phyloP scores from a whole-genome alignment of 2,113 vertebrate species.

The Stegastes partitus region DNA sequence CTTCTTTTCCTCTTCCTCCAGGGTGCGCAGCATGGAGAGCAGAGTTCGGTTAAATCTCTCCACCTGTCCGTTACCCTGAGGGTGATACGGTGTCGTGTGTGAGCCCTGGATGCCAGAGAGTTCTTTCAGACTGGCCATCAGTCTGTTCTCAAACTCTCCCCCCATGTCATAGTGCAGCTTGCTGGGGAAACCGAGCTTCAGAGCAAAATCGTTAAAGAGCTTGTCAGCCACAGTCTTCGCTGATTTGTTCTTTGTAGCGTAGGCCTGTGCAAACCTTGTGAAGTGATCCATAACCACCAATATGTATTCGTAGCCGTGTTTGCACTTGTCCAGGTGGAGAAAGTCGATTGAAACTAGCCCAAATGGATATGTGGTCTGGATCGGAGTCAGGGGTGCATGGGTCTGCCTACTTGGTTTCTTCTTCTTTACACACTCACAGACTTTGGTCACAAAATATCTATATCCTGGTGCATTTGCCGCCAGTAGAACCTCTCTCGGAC shows the following conservation, averaged over 20 bases:
- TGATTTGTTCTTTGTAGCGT: slow-evolving; percentile 2
- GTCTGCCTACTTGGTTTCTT: no score
- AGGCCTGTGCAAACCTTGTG: slow-evolving; percentile 29
- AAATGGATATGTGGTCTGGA: not conserved
- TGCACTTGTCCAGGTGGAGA: slow-evolving; percentile 8
- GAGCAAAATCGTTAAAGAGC: slow-evolving; percentile 15
- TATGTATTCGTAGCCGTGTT: slow-evolving; percentile 36
- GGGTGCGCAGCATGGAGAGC: no score
- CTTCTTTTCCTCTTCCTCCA: no score
- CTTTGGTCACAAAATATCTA: no score
- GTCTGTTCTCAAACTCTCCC: slow-evolving; percentile 14
- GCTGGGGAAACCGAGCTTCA: slow-evolving; percentile 22
- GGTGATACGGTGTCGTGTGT: not conserved
- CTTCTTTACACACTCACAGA: no score
- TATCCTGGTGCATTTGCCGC: not conserved
- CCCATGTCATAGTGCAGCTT: slow-evolving; percentile 11
- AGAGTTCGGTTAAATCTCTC: not conserved
- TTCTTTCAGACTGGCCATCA: slow-evolving; percentile 21
- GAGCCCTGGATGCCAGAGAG: slow-evolving; percentile 8
- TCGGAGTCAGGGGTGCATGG: no score
- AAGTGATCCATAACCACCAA: slow-evolving; percentile 25
- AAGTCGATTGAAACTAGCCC: slow-evolving; percentile 5
- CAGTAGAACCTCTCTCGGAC: not conserved
- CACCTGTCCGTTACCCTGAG: not conserved
- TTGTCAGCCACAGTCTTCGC: slow-evolving; percentile 22